These are phyloP conservation scores for Aricia artaxerxes DNA, from an alignment of 2,888 invertebrate species.

Conservation along the genomic window DNA sequence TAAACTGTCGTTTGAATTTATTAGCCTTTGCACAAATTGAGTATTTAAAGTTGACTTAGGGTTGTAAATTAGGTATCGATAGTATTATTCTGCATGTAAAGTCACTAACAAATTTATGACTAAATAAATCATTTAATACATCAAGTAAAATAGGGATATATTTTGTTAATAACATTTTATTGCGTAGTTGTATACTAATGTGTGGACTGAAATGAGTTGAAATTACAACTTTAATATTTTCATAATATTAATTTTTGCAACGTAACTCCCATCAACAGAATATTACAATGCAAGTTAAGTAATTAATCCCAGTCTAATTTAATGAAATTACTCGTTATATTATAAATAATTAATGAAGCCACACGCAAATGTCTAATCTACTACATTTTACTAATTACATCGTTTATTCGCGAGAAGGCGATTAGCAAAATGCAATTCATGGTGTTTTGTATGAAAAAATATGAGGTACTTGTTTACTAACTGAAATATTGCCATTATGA, in stretches of 20 bases:
- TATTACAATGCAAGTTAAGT: constrained; percentile 10
- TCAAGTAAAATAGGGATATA: background rate
- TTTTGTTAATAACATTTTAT: background rate
- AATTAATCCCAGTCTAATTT: constrained; percentile 15
- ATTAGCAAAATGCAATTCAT: constrained; percentile 25
- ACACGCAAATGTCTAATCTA: constrained; percentile 28
- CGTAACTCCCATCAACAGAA: background rate
- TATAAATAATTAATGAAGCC: constrained; percentile 16
- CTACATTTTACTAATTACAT: constrained; percentile 15
- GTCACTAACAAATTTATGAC: background rate
- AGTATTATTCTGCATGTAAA: background rate
- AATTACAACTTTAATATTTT: background rate
- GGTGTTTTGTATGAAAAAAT: background rate
- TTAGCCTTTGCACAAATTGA: constrained; percentile 38
- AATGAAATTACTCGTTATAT: background rate
- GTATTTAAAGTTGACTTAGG: constrained; percentile 33
- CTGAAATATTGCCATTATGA: background rate
- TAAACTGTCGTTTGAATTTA: constrained; percentile 46
- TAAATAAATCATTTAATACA: background rate
- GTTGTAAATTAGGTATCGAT: constrained; percentile 26
- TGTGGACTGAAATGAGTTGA: background rate
- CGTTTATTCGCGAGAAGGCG: background rate
- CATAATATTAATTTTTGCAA: background rate
- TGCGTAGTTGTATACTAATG: background rate
- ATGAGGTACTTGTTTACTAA: background rate